phyloP scores from a whole-genome alignment of 2,888 invertebrate species.

The Parapristionchus giblindavisi region DNA sequence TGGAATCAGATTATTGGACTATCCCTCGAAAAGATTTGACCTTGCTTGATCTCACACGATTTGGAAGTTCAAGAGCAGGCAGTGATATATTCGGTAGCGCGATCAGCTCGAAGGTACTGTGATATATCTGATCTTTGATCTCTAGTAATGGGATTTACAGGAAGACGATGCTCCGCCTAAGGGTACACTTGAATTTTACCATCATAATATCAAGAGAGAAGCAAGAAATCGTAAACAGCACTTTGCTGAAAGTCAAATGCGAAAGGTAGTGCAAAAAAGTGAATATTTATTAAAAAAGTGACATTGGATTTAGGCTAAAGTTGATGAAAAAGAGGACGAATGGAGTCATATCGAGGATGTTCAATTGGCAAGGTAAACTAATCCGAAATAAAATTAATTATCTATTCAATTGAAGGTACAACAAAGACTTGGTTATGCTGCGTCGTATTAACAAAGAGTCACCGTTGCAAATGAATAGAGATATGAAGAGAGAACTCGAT shows the following conservation, averaged over 20 bases:
- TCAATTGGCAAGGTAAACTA: constrained; percentile 46
- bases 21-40: constrained; percentile 44
- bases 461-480: constrained; percentile 48
- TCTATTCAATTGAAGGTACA: not conserved
- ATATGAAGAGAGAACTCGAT: constrained; percentile 54
- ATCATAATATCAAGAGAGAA: constrained; percentile 45
- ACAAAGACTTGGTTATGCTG: constrained; percentile 44
- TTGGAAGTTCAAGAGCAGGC: constrained; percentile 48
- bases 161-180: constrained; percentile 12
- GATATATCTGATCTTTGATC: not conserved
- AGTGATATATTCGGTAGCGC: constrained; percentile 39
- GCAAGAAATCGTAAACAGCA: constrained; percentile 20
- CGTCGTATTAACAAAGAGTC: constrained; percentile 48
- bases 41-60: constrained; percentile 46
- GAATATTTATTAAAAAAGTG: not conserved
- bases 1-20: constrained; percentile 50
- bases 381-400: not conserved
- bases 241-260: constrained; percentile 20
- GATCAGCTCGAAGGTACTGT: constrained; percentile 14
- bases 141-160: not conserved
- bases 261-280: not conserved
- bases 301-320: not conserved
- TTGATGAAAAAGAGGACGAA: not conserved
- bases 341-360: constrained; percentile 49
- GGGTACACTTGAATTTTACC: constrained; percentile 47